Evolutionary conservation across 64 coral and sea anemone species (phyloP), one percentile per base, ranked within the genome.

Genomic region (Orbicella faveolata): DNA sequence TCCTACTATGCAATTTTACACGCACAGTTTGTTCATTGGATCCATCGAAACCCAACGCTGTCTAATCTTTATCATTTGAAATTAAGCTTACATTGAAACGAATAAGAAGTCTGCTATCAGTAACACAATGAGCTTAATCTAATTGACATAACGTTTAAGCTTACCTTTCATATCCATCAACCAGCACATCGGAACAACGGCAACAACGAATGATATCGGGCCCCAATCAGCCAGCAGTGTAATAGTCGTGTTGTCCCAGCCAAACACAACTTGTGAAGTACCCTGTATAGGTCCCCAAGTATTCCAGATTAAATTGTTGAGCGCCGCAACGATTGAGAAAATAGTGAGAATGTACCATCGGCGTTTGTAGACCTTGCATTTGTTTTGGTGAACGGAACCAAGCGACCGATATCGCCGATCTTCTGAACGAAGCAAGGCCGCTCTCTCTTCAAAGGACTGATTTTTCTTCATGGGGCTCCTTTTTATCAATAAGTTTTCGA

Each of bases 81-180:
- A 57, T 41, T 41, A 0, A 48, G 44, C 44, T 48, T 48, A 48
- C 44, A 48, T 6, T 48, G 44, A 48, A 48, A 48, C 44, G 5
- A 48, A 48, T 41, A 48, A 48, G 7, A 48, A 48, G 44, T 48
- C 44, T 6, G 3, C 5, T 48, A 48, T 48, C 44, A 48, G 44
- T 48, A 48, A 48, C 44, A 48, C 4, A 48, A 48, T 48, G 44
- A 48, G 44, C 44, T 6, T 48, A 48, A 48, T 48, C 44, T 48
- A 48, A 48, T 6, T 6, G 44, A 48, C 44, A 48, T 48, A 48
- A 48, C 44, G 2, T 48, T 48, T 30, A 30, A 30, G 30, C 30
- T 30, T 48, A 99, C 97, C 97, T 92, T 99, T 99, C 63, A 91
- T 92, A n/a, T 95, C 94, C 97, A 99, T 96, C 14, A 99, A 70